These are phyloP conservation scores for Tubulanus polymorphus DNA, from an alignment of 2,888 invertebrate species.

Conservation along the genomic window DNA sequence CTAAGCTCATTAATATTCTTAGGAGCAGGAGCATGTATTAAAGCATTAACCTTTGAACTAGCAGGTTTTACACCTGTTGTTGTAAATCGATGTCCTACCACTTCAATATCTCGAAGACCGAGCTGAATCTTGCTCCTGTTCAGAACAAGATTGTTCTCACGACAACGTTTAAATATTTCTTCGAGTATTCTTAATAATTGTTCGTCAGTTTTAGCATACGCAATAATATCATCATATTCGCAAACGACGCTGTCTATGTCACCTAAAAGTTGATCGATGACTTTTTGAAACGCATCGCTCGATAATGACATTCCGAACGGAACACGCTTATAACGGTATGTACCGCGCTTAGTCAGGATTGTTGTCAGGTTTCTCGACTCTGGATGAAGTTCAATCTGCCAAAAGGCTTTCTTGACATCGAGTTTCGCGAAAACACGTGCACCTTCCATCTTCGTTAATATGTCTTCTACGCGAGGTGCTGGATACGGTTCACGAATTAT, in stretches of 20 bases:
- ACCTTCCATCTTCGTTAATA: not conserved
- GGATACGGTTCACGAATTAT: not conserved
- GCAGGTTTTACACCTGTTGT: conserved; percentile 9
- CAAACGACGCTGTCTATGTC: conserved; percentile 17
- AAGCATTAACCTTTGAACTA: conserved; percentile 9
- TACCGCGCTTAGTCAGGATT: not conserved
- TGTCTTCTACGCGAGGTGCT: not conserved
- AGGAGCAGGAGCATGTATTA: conserved; percentile 11
- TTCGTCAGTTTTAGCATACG: conserved; percentile 16
- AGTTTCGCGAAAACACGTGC: not conserved
- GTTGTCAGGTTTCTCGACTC: not conserved
- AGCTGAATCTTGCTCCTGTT: conserved; percentile 23
- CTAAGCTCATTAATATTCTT: conserved; percentile 10
- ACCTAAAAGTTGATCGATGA: conserved; percentile 10
- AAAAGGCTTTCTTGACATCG: not conserved
- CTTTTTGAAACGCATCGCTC: conserved; percentile 6
- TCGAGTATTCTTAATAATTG: conserved; percentile 18
- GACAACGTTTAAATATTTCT: conserved; percentile 14
- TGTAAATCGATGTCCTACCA: conserved; percentile 14
- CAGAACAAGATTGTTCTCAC: conserved; percentile 18
- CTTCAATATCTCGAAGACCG: conserved; percentile 13
- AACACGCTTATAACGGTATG: conserved; percentile 7
- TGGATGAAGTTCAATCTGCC: not conserved
- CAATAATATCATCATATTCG: conserved; percentile 20
- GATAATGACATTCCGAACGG: conserved; percentile 11